phyloP scores from a whole-genome alignment of 2,888 invertebrate species.

The Leptothorax acervorum region DNA sequence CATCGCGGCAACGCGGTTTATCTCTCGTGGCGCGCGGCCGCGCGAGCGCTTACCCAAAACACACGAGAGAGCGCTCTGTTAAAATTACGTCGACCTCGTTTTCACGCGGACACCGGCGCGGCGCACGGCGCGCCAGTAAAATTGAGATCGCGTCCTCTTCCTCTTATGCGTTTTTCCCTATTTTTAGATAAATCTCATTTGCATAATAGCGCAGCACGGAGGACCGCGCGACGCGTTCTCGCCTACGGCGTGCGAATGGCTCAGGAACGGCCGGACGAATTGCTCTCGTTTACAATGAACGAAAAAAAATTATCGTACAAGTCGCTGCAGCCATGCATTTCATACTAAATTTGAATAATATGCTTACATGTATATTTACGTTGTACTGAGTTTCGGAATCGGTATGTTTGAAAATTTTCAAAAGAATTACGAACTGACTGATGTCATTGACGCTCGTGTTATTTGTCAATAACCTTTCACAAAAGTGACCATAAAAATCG shows the following conservation, averaged over 20 bases:
- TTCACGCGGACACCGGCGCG: neutral
- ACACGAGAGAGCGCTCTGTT: slow-evolving; percentile 42
- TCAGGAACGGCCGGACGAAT: slow-evolving; percentile 29
- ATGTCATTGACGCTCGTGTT: neutral
- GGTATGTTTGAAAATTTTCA: neutral
- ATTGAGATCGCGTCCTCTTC: slow-evolving; percentile 49
- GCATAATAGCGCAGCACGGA: slow-evolving; percentile 54
- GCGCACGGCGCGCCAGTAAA: slow-evolving; percentile 45
- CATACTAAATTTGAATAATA: slow-evolving; percentile 1
- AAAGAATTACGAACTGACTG: neutral
- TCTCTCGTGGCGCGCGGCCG: slow-evolving; percentile 46
- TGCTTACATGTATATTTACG: neutral
- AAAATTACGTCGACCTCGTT: slow-evolving; percentile 53
- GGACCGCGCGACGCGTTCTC: slow-evolving; percentile 42
- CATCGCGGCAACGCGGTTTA: slow-evolving; percentile 51
- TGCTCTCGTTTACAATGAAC: slow-evolving; percentile 33
- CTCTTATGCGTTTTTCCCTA: slow-evolving; percentile 42
- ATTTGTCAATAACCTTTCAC: neutral
- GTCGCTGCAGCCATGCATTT: neutral
- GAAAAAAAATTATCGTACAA: slow-evolving; percentile 6
- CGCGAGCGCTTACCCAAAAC: slow-evolving; percentile 50
- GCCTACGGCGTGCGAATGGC: slow-evolving; percentile 36
- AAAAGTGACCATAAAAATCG: neutral
- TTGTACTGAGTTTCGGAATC: neutral
- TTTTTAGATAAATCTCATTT: slow-evolving; percentile 62